Conservation (phyloP, 2,888 invertebrate genomes). For the Hirudinaria manillensis region DNA sequence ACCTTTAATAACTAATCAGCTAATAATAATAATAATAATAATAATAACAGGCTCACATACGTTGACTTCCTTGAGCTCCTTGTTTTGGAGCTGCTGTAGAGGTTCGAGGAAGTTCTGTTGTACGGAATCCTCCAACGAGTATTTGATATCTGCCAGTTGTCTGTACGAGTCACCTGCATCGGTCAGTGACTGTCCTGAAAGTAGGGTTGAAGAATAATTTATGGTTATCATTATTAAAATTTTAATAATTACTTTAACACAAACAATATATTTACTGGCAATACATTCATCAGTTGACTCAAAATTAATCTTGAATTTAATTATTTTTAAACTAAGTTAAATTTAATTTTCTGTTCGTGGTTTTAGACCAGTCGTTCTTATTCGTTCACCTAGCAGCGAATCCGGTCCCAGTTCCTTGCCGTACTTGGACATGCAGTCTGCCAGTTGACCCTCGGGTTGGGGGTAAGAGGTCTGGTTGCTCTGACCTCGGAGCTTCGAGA, state of each 20-base stretch:
- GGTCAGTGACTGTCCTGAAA: slow-evolving; percentile 75
- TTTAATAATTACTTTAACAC: too few relatives aligned
- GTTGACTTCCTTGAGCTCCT: slow-evolving; percentile 99
- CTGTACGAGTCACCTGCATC: slow-evolving; percentile 93
- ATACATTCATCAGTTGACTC: too few relatives aligned
- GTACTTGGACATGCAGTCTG: slow-evolving; percentile 91
- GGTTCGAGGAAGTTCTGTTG: slow-evolving; percentile 99
- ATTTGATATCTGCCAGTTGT: slow-evolving; percentile 98
- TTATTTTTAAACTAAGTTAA: too few relatives aligned
- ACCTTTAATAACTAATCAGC: too few relatives aligned
- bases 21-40: too few relatives aligned
- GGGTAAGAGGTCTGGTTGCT: slow-evolving; percentile 95
- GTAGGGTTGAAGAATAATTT: too few relatives aligned
- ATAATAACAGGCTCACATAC: slow-evolving; percentile 58
- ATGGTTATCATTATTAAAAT: too few relatives aligned
- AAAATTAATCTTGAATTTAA: too few relatives aligned
- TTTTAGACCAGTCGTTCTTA: too few relatives aligned
- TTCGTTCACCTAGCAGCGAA: slow-evolving; percentile 73
- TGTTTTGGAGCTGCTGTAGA: slow-evolving; percentile 90
- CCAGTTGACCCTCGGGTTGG: slow-evolving; percentile 93
- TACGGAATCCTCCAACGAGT: slow-evolving; percentile 95
- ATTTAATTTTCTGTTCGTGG: too few relatives aligned
- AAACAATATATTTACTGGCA: too few relatives aligned
- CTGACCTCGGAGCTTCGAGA: slow-evolving; percentile 92
- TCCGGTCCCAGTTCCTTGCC: slow-evolving; percentile 93